Conservation (phyloP, 2,113 vertebrate species). For the Pollachius pollachius region DNA sequence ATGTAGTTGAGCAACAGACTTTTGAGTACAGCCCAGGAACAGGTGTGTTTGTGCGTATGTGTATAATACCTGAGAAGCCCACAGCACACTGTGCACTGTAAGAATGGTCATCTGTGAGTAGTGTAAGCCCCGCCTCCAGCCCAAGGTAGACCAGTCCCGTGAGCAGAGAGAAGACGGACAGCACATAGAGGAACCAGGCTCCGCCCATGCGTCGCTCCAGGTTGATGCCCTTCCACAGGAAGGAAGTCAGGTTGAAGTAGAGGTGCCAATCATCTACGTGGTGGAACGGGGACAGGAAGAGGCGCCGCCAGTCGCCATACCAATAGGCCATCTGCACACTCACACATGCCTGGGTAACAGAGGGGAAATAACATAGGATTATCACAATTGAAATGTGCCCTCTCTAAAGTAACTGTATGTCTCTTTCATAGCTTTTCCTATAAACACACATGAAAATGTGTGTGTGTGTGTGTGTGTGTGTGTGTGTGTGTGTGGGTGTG, state of each 20-base stretch:
- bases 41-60: too few species aligned
- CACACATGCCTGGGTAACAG: slow-evolving; percentile 72
- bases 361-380: neutral
- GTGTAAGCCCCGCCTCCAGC: slow-evolving; percentile 73
- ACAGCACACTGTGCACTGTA: slow-evolving; percentile 82
- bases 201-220: slow-evolving; percentile 85
- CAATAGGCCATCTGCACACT: slow-evolving; percentile 81
- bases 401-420: too few species aligned
- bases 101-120: slow-evolving; percentile 71
- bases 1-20: neutral
- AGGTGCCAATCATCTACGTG: slow-evolving; percentile 90
- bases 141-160: slow-evolving; percentile 83
- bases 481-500: too few species aligned
- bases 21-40: neutral
- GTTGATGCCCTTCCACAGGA: slow-evolving; percentile 88
- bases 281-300: slow-evolving; percentile 87
- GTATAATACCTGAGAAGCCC: slow-evolving; percentile 92
- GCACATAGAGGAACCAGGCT: slow-evolving; percentile 81
- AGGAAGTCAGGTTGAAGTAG: slow-evolving; percentile 94
- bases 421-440: too few species aligned
- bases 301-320: slow-evolving; percentile 80
- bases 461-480: too few species aligned
- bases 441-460: too few species aligned
- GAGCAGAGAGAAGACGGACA: slow-evolving; percentile 83
- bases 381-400: too few species aligned